phyloP scores from a whole-genome alignment of 2,113 vertebrate genomes.

The Zosterops lateralis region DNA sequence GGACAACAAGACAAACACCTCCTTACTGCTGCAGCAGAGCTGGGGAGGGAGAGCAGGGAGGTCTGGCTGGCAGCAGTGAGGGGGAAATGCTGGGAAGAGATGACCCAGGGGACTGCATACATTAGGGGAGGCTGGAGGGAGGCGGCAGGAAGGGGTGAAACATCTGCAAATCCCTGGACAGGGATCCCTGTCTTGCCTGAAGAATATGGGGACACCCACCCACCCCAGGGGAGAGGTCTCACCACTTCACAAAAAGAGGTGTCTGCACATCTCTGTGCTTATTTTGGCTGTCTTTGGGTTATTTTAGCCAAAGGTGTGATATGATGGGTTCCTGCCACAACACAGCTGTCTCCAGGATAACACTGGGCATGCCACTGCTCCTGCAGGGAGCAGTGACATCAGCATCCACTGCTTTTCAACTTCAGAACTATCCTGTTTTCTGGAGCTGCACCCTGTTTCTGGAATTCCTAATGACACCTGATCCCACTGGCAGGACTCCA shows the following conservation, averaged over 20 bases:
- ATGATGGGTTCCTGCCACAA: rapidly evolving
- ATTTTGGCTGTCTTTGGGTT: neutral
- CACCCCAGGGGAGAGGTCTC: neutral
- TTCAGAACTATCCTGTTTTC: neutral
- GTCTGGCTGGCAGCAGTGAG: neutral
- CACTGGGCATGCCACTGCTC: neutral
- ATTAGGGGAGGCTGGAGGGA: neutral
- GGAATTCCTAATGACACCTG: rapidly evolving
- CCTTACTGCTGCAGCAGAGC: conserved; percentile 22
- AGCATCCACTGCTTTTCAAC: neutral
- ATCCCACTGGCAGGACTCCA: neutral
- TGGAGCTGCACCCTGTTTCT: neutral
- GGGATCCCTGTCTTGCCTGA: neutral
- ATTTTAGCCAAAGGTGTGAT: neutral
- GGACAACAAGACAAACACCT: neutral
- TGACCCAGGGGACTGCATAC: neutral
- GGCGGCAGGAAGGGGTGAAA: neutral
- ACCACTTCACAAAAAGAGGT: neutral
- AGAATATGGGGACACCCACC: neutral
- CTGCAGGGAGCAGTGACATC: neutral
- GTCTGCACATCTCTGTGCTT: neutral
- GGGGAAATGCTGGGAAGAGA: neutral
- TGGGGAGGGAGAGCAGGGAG: neutral
- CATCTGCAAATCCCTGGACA: neutral
- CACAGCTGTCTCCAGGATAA: neutral